These are phyloP conservation scores for Polymixis lichenea DNA, from an alignment of 2,888 invertebrate genomes.

Conservation along the genomic window DNA sequence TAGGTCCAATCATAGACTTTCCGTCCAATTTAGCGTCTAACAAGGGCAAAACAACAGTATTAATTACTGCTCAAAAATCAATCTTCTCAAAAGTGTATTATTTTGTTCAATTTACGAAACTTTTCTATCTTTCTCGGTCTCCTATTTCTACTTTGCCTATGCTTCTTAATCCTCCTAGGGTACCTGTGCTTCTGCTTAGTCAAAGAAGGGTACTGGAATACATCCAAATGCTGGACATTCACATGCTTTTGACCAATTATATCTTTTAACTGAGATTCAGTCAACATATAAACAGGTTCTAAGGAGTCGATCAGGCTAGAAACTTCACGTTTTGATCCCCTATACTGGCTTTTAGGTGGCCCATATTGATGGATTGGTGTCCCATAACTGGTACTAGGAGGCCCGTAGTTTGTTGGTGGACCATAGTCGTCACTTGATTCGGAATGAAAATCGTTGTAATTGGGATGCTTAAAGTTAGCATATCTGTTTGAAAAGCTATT, in stretches of 20 bases:
- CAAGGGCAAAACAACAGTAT: not conserved
- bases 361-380: slow-evolving; percentile 39
- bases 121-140: slow-evolving; percentile 40
- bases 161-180: slow-evolving; percentile 69
- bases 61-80: too few species aligned
- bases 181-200: slow-evolving; percentile 70
- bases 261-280: slow-evolving; percentile 82
- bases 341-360: slow-evolving; percentile 26
- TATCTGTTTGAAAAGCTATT: slow-evolving; percentile 50
- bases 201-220: slow-evolving; percentile 73
- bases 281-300: slow-evolving; percentile 85
- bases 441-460: slow-evolving; percentile 53
- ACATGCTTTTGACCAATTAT: slow-evolving; percentile 79
- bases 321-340: slow-evolving; percentile 40
- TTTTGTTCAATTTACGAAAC: slow-evolving; percentile 54
- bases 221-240: slow-evolving; percentile 84
- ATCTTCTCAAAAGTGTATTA: slow-evolving; percentile 29
- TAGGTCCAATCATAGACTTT: too few species aligned
- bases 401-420: slow-evolving; percentile 42
- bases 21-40: not conserved
- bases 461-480: slow-evolving; percentile 52
- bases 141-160: slow-evolving; percentile 31
- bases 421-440: slow-evolving; percentile 34
- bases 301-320: slow-evolving; percentile 62
- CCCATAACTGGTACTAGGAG: slow-evolving; percentile 45